Conservation (phyloP, 1,140 invertebrate genomes). For the Phthorimaea operculella region DNA sequence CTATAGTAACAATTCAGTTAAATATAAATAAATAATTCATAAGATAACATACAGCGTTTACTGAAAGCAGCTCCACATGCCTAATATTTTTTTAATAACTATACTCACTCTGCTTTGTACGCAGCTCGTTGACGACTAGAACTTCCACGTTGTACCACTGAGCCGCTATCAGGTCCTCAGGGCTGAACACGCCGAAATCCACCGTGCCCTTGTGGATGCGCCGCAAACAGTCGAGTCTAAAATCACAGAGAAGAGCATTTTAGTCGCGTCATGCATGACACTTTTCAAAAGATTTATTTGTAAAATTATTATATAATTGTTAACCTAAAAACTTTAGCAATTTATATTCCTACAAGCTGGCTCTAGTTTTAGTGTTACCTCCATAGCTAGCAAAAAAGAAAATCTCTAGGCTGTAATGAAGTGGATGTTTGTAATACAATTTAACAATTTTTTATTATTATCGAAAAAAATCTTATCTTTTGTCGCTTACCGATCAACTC, state of each 20-base stretch:
- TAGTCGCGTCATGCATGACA: background rate
- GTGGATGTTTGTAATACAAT: background rate
- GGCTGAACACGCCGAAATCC: conserved; percentile 84
- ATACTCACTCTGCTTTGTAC: conserved; percentile 62
- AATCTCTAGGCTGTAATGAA: too few species aligned
- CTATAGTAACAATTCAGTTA: too few species aligned
- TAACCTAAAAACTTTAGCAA: background rate
- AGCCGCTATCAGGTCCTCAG: conserved; percentile 83
- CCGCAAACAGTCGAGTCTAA: conserved; percentile 80
- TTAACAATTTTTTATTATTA: too few species aligned
- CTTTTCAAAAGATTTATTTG: background rate
- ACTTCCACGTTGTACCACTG: conserved; percentile 74
- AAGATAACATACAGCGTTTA: too few species aligned
- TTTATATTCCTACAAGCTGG: too few species aligned
- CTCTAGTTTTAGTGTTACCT: too few species aligned
- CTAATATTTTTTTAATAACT: background rate
- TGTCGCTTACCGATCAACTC: conserved; percentile 70
- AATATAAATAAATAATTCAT: too few species aligned
- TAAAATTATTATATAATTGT: background rate
- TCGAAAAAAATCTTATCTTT: too few species aligned
- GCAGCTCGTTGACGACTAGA: conserved; percentile 76
- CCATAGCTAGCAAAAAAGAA: too few species aligned
- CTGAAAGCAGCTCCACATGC: background rate
- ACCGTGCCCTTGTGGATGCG: conserved; percentile 77
- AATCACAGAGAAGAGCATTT: background rate